Evolutionary conservation across 92 coral and sea anemone genomes (phyloP).

Genomic region (Blastomussa wellsi): DNA sequence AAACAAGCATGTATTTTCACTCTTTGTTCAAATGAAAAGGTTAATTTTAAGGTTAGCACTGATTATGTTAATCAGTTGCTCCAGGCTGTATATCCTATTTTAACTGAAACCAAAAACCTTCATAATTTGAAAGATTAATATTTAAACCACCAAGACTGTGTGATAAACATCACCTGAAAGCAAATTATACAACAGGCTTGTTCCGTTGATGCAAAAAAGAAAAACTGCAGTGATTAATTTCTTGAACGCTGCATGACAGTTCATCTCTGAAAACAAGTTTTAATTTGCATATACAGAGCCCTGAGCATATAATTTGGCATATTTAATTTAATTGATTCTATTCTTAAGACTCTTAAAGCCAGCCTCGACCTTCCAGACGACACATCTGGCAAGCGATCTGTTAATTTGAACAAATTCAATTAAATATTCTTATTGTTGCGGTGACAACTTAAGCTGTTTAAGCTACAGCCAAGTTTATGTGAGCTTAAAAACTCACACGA

Average conservation of each 20-base stretch:
- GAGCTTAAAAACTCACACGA: no score
- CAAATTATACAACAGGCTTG: neutral
- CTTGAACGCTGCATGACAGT: neutral
- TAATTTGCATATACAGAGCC: neutral
- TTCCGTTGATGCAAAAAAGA: neutral
- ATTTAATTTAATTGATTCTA: neutral
- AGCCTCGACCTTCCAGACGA: neutral
- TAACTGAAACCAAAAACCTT: no score
- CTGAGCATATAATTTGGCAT: neutral
- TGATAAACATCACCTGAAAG: neutral
- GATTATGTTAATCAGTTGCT: no score
- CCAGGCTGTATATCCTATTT: no score
- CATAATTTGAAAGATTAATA: no score
- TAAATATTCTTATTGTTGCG: neutral
- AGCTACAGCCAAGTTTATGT: neutral
- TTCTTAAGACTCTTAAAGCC: neutral
- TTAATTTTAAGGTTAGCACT: no score
- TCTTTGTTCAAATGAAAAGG: no score
- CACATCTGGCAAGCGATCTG: neutral
- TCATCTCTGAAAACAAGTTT: neutral
- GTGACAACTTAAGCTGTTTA: constrained; percentile 2
- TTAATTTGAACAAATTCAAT: neutral
- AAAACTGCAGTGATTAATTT: no score
- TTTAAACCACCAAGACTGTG: neutral
- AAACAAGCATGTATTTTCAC: no score